Evolutionary conservation across 2,113 vertebrate genomes (phyloP).

Genomic region (Rafetus swinhoei): DNA sequence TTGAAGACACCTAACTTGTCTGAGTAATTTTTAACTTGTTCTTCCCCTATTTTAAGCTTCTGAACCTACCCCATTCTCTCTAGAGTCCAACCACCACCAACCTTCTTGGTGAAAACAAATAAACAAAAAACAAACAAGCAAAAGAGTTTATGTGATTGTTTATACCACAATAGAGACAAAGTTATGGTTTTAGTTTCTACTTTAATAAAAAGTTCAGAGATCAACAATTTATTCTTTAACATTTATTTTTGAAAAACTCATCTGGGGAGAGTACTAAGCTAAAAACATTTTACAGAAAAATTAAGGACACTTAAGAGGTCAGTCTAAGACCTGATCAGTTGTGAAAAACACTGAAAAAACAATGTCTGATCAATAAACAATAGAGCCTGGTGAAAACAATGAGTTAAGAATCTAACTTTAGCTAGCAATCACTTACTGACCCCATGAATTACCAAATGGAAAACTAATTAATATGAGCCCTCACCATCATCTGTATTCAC

Average conservation of each 20-base stretch:
- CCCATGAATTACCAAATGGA: background rate
- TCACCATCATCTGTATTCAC: conserved; percentile 39
- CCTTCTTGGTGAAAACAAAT: no score
- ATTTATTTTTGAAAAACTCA: background rate
- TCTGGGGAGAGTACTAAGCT: conserved; percentile 3
- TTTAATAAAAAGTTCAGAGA: background rate
- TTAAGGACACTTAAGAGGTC: background rate
- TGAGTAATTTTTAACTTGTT: no score
- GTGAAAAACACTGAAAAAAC: background rate
- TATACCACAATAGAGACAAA: background rate
- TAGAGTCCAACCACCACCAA: no score
- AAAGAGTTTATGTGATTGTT: no score
- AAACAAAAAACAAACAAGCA: no score
- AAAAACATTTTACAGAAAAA: background rate
- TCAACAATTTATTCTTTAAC: background rate
- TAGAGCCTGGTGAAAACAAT: conserved; percentile 23
- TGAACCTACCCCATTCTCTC: no score
- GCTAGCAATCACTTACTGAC: conserved; percentile 51
- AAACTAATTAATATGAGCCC: conserved; percentile 46
- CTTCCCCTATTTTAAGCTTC: no score
- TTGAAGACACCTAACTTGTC: no score
- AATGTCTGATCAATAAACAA: conserved; percentile 53
- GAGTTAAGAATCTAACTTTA: conserved; percentile 49
- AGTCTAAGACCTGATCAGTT: conserved; percentile 16
- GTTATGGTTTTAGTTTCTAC: background rate